Conservation (phyloP, 2,797 vertebrate genomes). For the Mallotus villosus region DNA sequence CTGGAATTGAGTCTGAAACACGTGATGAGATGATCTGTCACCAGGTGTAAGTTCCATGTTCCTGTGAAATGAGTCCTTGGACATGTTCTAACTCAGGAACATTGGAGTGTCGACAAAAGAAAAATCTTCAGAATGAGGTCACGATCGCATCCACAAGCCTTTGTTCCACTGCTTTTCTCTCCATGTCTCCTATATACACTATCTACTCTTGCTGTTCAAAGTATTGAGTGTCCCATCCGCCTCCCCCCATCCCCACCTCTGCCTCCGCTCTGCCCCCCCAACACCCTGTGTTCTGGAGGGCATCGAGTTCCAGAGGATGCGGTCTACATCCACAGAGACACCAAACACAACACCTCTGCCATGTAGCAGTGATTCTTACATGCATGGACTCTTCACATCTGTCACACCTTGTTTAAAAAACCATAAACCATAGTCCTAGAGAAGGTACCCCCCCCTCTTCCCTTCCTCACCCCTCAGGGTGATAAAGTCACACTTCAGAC, state of each 20-base stretch:
- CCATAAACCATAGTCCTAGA: constrained; percentile 3
- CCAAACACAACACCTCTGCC: constrained; percentile 31
- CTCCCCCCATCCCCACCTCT: not conserved
- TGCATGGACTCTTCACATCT: constrained; percentile 20
- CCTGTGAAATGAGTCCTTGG: constrained; percentile 22
- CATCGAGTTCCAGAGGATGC: constrained; percentile 34
- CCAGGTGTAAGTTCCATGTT: constrained; percentile 30
- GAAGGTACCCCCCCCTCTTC: not conserved
- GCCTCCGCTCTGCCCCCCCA: too few species aligned
- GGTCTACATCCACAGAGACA: constrained; percentile 29
- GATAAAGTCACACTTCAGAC: not conserved
- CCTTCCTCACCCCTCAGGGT: not conserved
- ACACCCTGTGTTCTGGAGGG: not conserved
- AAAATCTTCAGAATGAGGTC: too few species aligned
- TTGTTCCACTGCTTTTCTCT: too few species aligned
- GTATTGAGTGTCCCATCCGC: too few species aligned
- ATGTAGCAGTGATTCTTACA: constrained; percentile 3
- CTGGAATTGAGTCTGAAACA: too few species aligned
- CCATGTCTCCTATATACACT: too few species aligned
- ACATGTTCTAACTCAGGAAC: not conserved
- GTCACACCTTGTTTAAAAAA: constrained; percentile 15
- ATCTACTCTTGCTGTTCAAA: too few species aligned
- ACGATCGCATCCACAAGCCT: too few species aligned
- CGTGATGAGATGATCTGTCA: too few species aligned
- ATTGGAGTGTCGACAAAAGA: too few species aligned